Conservation (phyloP, 2,888 invertebrate genomes). For the Andrena minutula region DNA sequence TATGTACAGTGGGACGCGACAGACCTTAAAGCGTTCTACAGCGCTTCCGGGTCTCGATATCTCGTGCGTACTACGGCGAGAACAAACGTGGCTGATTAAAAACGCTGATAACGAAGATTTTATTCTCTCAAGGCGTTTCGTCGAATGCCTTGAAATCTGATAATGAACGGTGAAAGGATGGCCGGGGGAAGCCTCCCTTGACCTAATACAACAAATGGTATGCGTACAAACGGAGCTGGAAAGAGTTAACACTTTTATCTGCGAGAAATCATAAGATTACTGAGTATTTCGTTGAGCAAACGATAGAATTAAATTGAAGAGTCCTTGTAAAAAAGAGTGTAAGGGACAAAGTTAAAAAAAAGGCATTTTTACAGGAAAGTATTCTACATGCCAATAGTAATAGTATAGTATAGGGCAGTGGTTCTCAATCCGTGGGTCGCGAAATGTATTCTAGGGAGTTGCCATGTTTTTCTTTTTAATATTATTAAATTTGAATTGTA, state of each 20-base stretch:
- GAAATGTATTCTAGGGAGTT: no score
- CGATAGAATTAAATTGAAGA: background rate
- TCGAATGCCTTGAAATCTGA: constrained; percentile 1
- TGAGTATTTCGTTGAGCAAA: background rate
- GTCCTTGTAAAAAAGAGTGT: no score
- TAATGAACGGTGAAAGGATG: constrained; percentile 15
- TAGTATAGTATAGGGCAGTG: no score
- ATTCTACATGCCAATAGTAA: no score
- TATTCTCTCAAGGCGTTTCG: constrained; percentile 3
- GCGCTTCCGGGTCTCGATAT: constrained; percentile 16
- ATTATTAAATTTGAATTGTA: no score
- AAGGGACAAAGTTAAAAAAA: no score
- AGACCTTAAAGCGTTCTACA: background rate
- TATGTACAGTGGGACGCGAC: background rate
- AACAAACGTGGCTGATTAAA: background rate
- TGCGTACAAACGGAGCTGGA: background rate
- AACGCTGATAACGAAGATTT: background rate
- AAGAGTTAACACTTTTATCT: background rate
- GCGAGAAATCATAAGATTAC: background rate
- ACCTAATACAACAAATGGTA: constrained; percentile 47
- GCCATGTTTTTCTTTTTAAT: no score
- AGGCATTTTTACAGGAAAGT: no score
- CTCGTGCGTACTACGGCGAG: background rate
- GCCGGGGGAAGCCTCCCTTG: constrained; percentile 1
- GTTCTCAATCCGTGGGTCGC: no score